A percentile compares a stretch with the other conserved stretches of the same genome.
These are phyloP conservation scores for Deilephila elpenor DNA, from an alignment of 2,888 invertebrate genomes.

Conservation along the genomic window DNA sequence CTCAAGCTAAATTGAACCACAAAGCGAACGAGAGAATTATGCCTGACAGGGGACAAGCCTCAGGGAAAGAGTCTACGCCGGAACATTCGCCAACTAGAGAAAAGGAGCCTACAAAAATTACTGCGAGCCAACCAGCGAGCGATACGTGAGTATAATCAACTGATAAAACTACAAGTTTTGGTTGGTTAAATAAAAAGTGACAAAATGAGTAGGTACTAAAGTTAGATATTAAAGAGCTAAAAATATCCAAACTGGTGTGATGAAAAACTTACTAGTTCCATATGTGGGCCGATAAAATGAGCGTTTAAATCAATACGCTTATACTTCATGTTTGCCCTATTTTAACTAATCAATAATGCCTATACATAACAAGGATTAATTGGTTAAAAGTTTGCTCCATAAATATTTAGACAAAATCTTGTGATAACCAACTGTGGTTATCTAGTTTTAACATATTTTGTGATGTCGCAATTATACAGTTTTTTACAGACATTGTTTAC, in stretches of 20 bases:
- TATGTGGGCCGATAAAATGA: too few relatives aligned
- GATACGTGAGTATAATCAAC: constrained; percentile 8
- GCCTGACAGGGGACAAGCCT: constrained; percentile 84
- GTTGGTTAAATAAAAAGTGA: too few relatives aligned
- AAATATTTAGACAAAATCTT: background rate
- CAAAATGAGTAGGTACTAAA: too few relatives aligned
- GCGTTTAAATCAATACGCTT: too few relatives aligned
- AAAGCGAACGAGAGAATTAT: constrained; percentile 63
- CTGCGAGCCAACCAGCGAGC: background rate
- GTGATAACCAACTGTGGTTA: background rate
- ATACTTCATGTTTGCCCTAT: too few relatives aligned
- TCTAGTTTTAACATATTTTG: background rate
- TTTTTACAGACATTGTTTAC: background rate
- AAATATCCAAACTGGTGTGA: too few relatives aligned
- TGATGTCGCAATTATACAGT: background rate
- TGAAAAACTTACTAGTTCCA: too few relatives aligned
- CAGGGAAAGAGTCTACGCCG: constrained; percentile 87
- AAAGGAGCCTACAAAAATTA: constrained; percentile 49
- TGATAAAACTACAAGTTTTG: too few relatives aligned
- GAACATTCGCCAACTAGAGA: constrained; percentile 84
- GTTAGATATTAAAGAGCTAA: too few relatives aligned
- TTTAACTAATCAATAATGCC: too few relatives aligned
- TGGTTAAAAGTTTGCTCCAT: too few relatives aligned
- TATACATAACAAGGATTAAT: too few relatives aligned
- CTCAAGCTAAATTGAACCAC: constrained; percentile 61